Base-by-base conservation (phyloP, 2,113 vertebrate species). In the Thinocorus orbignyianus region DNA sequence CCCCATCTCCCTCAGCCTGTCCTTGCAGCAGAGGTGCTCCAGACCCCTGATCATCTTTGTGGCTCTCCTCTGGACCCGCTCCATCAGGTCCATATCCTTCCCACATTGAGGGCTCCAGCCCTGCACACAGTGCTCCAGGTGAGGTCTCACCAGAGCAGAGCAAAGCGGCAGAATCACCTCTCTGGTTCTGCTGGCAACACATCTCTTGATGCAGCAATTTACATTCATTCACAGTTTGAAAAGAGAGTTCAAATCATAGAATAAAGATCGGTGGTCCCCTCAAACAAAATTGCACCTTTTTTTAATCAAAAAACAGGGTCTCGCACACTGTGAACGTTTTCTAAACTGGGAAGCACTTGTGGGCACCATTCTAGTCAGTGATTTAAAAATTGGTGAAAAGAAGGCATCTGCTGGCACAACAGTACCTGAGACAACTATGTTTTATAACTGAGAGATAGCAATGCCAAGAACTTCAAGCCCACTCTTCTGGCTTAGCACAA, bases 351-450 rank as follows among this genome's bases (percentile, higher is more conserved):
- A 82, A 42, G 39, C 25, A 42, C 49, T 61, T 49, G 22, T 17
- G 5, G n/a, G 25, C 49, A 51, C 13, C 0, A 0, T 14, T 42
- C 11, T 3, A 81, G 51, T 39, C 58, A 54, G 60, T 35, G 54
- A 44, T 25, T 57, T 24, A 31, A 83, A 83, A 78, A 78, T 17
- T 19, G 0, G 11, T 77, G 44, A 69, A 73, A 69, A 73, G 44
- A 41, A 15, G 10, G 28, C 57, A 87, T 31, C 57, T 31, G 31
- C 78, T 83, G n/a, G 39, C 79, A 80, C 42, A 80, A 37, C 17
- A 83, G n/a, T 5, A 85, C 35, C 62, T 4, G 1, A 65, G 60
- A 66, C 58, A n/a, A 48, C 31, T 39, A 39, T 16, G 17, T 42
- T 91, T 85, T 68, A 42, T 35, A 74, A 51, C 2, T 51, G 42